phyloP scores from a whole-genome alignment of 2,888 invertebrate species.

The Erynnis tages region DNA sequence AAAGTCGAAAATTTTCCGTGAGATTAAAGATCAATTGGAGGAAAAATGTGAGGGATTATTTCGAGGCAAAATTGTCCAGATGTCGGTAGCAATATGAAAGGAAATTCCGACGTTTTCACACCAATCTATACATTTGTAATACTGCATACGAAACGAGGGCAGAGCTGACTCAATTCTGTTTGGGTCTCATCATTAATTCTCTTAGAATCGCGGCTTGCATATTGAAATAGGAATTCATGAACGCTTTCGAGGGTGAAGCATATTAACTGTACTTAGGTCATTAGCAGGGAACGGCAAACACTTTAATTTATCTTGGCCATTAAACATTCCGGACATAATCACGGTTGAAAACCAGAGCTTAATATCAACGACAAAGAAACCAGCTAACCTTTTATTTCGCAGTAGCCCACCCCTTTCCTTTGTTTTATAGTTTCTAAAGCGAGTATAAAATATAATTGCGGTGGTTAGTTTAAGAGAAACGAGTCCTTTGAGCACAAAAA shows the following conservation, averaged over 20 bases:
- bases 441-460: constrained; percentile 17
- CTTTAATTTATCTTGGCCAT: constrained; percentile 16
- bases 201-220: constrained; percentile 33
- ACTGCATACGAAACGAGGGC: constrained; percentile 40
- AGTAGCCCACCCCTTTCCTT: constrained; percentile 11
- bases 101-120: constrained; percentile 4
- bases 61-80: not conserved
- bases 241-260: constrained; percentile 9
- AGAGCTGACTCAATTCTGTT: constrained; percentile 19
- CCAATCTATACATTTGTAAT: constrained; percentile 30
- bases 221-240: constrained; percentile 31
- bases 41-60: constrained; percentile 2
- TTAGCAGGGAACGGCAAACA: constrained; percentile 1
- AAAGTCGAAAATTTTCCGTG: constrained; percentile 6
- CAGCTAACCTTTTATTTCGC: constrained; percentile 4
- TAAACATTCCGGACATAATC: constrained; percentile 19
- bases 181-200: constrained; percentile 40
- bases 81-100: not conserved
- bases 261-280: constrained; percentile 19
- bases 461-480: constrained; percentile 8
- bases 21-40: constrained; percentile 4
- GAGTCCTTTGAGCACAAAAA: constrained; percentile 9
- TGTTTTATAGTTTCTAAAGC: constrained; percentile 15
- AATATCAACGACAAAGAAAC: not conserved
- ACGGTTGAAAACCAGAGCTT: not conserved